Evolutionary conservation across 2,797 vertebrate genomes (phyloP).

Genomic region (Clamator glandarius): DNA sequence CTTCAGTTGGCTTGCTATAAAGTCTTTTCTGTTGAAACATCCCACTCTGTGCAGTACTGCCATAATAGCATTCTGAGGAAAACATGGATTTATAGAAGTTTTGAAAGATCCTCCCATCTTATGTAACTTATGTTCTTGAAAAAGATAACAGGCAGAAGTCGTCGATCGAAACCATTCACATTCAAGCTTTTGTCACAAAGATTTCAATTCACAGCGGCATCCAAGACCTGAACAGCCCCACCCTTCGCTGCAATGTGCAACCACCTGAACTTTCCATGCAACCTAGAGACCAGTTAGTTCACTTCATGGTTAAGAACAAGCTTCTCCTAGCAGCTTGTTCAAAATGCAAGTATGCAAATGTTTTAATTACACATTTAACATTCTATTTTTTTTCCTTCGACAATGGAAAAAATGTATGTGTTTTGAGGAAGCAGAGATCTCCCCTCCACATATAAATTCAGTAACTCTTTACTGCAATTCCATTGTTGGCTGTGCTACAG

Average conservation of each 20-base stretch:
- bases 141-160: background rate
- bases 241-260: background rate
- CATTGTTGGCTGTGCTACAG: background rate
- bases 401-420: background rate
- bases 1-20: background rate
- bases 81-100: background rate
- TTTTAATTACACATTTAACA: background rate
- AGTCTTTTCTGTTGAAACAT: background rate
- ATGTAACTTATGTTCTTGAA: background rate
- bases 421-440: background rate
- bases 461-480: background rate
- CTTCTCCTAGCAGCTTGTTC: background rate
- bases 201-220: background rate
- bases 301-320: constrained; percentile 19
- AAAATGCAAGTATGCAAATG: constrained; percentile 15
- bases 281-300: constrained; percentile 49
- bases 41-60: background rate
- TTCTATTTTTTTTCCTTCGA: background rate
- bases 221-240: background rate
- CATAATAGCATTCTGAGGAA: background rate
- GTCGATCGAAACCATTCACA: background rate
- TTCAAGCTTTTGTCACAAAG: background rate
- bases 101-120: background rate
- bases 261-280: background rate
- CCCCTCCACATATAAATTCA: background rate